These are phyloP conservation scores for Andricus curvator DNA, from an alignment of 2,888 invertebrate species.

Conservation along the genomic window DNA sequence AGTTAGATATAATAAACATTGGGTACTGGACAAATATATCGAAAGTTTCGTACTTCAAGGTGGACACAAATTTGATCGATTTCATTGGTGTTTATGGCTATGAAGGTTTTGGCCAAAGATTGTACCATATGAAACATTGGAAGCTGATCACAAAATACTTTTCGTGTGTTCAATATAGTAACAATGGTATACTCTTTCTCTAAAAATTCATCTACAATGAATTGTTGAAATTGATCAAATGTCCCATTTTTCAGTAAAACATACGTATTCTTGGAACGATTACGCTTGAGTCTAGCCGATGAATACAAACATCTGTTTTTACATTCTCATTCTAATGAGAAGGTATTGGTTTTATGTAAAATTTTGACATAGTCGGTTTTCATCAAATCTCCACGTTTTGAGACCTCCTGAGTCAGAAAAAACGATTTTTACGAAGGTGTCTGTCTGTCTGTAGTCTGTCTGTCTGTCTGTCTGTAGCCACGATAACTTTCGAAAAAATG, in stretches of 20 bases:
- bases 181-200: slow-evolving; percentile 42
- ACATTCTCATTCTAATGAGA: too few relatives aligned
- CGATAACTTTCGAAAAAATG: too few relatives aligned
- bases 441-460: too few relatives aligned
- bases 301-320: not conserved
- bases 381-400: too few relatives aligned
- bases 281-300: not conserved
- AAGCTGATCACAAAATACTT: not conserved
- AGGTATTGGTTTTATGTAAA: too few relatives aligned
- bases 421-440: too few relatives aligned
- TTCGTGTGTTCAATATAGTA: slow-evolving; percentile 14
- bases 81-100: slow-evolving; percentile 13
- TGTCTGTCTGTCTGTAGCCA: too few relatives aligned
- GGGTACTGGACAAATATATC: too few relatives aligned
- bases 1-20: too few relatives aligned
- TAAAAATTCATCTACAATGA: slow-evolving; percentile 37
- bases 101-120: not conserved
- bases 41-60: slow-evolving; percentile 4
- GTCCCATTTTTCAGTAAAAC: not conserved
- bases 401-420: too few relatives aligned
- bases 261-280: not conserved
- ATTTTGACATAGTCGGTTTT: too few relatives aligned
- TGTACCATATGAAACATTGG: slow-evolving; percentile 26
- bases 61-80: slow-evolving; percentile 39
- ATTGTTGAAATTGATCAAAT: slow-evolving; percentile 26